phyloP scores from a whole-genome alignment of 2,888 invertebrate genomes.

The Drosophila helvetica region DNA sequence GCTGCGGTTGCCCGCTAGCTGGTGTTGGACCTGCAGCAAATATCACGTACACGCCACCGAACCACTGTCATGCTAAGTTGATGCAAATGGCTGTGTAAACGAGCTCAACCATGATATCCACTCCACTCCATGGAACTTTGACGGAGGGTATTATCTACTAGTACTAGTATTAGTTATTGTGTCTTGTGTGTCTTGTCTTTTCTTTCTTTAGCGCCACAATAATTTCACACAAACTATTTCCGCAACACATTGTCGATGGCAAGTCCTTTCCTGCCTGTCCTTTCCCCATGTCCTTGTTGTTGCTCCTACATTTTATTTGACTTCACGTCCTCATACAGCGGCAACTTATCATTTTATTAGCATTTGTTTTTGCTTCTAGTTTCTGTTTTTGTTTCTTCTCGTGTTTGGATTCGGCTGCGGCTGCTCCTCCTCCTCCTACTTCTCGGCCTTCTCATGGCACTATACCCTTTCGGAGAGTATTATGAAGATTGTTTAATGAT shows the following conservation, averaged over 20 bases:
- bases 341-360: conserved; percentile 75
- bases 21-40: conserved; percentile 28
- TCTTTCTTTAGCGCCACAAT: conserved; percentile 43
- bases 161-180: not conserved
- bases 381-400: conserved; percentile 49
- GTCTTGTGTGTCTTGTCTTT: not conserved
- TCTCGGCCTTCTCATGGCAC: not conserved
- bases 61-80: conserved; percentile 11
- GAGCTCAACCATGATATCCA: conserved; percentile 10
- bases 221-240: conserved; percentile 71
- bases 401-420: not conserved
- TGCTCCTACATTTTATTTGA: conserved; percentile 69
- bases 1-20: conserved; percentile 30
- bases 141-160: conserved; percentile 1
- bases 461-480: not conserved
- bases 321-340: conserved; percentile 60
- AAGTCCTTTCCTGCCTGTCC: conserved; percentile 43
- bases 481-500: too few species aligned
- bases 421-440: too few species aligned
- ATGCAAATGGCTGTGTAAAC: conserved; percentile 30
- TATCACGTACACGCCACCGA: conserved; percentile 41
- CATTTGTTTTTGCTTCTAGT: conserved; percentile 47
- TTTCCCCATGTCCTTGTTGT: conserved; percentile 16
- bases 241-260: conserved; percentile 62
- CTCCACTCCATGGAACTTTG: not conserved